A percentile compares a stretch with the other conserved stretches of the same genome.
Conservation (phyloP, 2,113 vertebrate species). For the Petaurus breviceps region DNA sequence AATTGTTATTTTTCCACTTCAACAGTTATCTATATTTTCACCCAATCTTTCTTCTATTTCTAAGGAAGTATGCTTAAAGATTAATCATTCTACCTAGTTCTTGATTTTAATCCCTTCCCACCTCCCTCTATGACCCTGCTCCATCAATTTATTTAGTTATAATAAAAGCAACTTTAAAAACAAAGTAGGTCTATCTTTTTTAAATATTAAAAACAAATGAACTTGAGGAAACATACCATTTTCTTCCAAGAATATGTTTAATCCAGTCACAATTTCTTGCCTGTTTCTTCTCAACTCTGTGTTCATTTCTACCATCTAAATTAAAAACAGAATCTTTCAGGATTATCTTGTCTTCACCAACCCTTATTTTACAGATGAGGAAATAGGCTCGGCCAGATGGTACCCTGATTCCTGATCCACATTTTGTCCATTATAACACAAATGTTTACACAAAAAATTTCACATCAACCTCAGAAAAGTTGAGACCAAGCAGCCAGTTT, state of each 20-base stretch:
- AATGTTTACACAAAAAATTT: not conserved
- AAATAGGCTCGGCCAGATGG: not conserved
- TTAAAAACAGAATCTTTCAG: conserved; percentile 48
- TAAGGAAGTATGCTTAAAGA: not conserved
- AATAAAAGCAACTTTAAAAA: conserved; percentile 47
- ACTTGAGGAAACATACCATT: conserved; percentile 62
- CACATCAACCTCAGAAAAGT: conserved; percentile 28
- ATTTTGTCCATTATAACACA: not conserved
- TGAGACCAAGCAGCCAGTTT: conserved; percentile 32
- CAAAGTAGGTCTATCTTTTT: conserved; percentile 30
- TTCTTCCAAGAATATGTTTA: conserved; percentile 60
- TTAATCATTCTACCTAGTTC: not conserved
- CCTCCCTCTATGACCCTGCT: not conserved
- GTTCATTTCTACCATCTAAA: conserved; percentile 68
- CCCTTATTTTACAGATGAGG: not conserved
- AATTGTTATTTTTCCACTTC: not conserved
- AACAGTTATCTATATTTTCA: not conserved
- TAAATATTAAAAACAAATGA: conserved; percentile 31
- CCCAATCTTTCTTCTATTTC: not conserved
- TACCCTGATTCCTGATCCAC: not conserved
- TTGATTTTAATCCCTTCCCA: not conserved
- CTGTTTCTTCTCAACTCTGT: conserved; percentile 55
- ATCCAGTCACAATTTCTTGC: conserved; percentile 60
- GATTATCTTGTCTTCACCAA: conserved; percentile 13
- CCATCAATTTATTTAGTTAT: conserved; percentile 31